These are phyloP conservation scores for Taenioides sp. DNA, from an alignment of 2,797 vertebrate genomes.

Conservation along the genomic window DNA sequence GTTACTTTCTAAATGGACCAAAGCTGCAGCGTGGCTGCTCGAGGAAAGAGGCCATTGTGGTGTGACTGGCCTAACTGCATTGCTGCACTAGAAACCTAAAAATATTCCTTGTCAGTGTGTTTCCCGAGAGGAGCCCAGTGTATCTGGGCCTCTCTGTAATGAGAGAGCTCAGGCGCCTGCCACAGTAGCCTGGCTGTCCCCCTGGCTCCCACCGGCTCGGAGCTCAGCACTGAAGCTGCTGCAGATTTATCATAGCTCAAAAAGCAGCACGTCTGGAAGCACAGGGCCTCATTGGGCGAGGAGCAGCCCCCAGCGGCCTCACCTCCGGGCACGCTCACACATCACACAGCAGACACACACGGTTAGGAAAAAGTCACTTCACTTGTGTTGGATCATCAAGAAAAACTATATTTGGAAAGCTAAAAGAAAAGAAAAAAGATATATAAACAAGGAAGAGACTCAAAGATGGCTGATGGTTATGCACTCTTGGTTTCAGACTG, in stretches of 20 bases:
- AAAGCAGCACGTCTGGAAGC: constrained; percentile 71
- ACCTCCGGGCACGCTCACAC: constrained; percentile 64
- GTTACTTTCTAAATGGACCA: constrained; percentile 47
- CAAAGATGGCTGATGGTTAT: too few relatives aligned
- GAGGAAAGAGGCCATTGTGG: constrained; percentile 64
- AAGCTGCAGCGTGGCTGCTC: constrained; percentile 48
- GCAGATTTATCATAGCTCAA: constrained; percentile 81
- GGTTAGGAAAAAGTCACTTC: constrained; percentile 40
- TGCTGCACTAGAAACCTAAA: constrained; percentile 73
- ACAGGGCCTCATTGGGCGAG: constrained; percentile 62
- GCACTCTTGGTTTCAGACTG: too few relatives aligned
- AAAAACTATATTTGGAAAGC: constrained; percentile 38
- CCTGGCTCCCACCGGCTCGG: constrained; percentile 70
- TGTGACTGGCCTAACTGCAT: constrained; percentile 72
- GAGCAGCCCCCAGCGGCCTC: constrained; percentile 49
- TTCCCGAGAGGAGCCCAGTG: constrained; percentile 70
- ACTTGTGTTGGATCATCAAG: constrained; percentile 32
- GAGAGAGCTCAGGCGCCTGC: constrained; percentile 77
- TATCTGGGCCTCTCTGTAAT: constrained; percentile 80
- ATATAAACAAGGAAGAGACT: not conserved
- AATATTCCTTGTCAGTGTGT: constrained; percentile 73
- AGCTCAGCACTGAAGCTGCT: constrained; percentile 68
- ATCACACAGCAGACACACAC: constrained; percentile 60
- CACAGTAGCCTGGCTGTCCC: constrained; percentile 69
- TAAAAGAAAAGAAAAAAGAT: constrained; percentile 41